Evolutionary conservation across 2,888 invertebrate genomes (phyloP), one percentile per base, ranked within the genome.

Genomic region (Polyploca ridens): DNA sequence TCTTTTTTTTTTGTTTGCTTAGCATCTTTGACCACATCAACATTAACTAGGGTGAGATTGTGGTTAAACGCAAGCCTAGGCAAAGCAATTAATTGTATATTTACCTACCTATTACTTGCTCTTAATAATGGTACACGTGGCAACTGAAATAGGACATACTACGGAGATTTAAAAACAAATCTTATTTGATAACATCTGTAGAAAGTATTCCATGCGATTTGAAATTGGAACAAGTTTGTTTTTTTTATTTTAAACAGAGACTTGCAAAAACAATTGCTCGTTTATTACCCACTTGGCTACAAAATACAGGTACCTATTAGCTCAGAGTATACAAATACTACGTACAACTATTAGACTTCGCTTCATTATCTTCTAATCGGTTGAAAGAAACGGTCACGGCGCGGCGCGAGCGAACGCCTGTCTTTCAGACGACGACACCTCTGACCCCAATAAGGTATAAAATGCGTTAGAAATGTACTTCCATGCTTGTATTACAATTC

Each of bases 401-500:
- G 72, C 66, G 62, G 72, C 74, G 72, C 66, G 63, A 64, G 73
- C 72, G 70, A 75, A 62, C 72, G 67, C 69, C 69, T 69, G 68
- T 68, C 62, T 65, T 63, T 70, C 73, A 75, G 63, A 76, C 79
- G 72, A 76, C 79, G 72, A 78, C 79, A 75, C 68, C 70, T 82
- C 69, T 83, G 84, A 81, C 86, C 86, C 74, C 78, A 78, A 80
- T 82, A 75, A 71, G 69, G 73, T 71, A 71, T 66, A 64, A 64
- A 65, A 61, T 65, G 65, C 62, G 65, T 41, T 62, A 44, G 65
- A 66, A 63, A 58, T 41, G 63, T 62, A 63, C 61, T 64, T 62
- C 13, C 6, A 27, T 19, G 60, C 41, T 41, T 33, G n/a, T n/a
- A n/a, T n/a, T 8, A 33, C 59, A 67, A 66, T 62, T 49, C 10